phyloP scores from a whole-genome alignment of 2,888 invertebrate species.

The Phymatocera aterrima region DNA sequence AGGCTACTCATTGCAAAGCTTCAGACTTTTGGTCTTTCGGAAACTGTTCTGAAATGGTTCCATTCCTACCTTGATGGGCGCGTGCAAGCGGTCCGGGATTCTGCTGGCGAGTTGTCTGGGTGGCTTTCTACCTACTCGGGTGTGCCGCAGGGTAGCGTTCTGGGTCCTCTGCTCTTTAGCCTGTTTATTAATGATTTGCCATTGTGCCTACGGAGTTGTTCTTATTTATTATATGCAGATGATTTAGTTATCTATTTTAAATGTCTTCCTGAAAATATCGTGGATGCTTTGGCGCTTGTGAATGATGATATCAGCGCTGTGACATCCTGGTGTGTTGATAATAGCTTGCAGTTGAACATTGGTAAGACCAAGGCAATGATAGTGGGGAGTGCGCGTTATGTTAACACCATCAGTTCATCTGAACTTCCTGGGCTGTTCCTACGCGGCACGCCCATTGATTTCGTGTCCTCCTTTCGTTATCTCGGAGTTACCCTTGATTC shows the following conservation, averaged over 20 bases:
- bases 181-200: not conserved
- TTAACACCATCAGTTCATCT: not conserved
- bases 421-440: too few species aligned
- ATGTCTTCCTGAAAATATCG: not conserved
- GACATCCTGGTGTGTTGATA: not conserved
- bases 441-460: too few species aligned
- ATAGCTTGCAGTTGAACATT: not conserved
- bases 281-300: not conserved
- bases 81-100: not conserved
- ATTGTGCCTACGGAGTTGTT: not conserved
- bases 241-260: slow-evolving; percentile 1
- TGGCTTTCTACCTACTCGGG: not conserved
- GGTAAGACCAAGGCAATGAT: slow-evolving; percentile 42
- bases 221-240: slow-evolving; percentile 13
- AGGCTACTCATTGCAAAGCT: slow-evolving; percentile 53
- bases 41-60: slow-evolving; percentile 72
- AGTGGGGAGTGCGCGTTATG: slow-evolving; percentile 45
- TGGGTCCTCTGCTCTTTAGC: slow-evolving; percentile 16
- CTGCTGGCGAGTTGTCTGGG: not conserved
- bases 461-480: too few species aligned
- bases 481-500: too few species aligned
- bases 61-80: not conserved
- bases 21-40: slow-evolving; percentile 62
- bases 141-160: slow-evolving; percentile 2
- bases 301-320: not conserved